Evolutionary conservation across 2,888 invertebrate genomes (phyloP).

Genomic region (Oegoconia quadripuncta): DNA sequence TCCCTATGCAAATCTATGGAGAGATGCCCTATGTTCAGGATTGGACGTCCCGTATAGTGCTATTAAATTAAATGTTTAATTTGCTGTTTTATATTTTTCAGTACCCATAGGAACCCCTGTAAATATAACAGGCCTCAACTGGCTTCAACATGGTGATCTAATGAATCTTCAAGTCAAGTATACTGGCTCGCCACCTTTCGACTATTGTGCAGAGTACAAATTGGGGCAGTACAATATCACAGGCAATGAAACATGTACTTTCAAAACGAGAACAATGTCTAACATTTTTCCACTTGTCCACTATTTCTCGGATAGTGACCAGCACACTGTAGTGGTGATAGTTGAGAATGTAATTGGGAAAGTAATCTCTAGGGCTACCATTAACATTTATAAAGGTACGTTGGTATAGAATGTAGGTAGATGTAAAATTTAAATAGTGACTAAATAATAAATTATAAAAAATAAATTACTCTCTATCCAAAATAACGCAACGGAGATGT

Average conservation of each 20-base stretch:
- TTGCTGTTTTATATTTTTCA: slow-evolving; percentile 48
- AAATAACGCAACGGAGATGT: no score
- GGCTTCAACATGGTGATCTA: slow-evolving; percentile 90
- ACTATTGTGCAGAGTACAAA: slow-evolving; percentile 83
- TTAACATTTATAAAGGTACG: slow-evolving; percentile 92
- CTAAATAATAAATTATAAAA: no score
- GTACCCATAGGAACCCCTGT: slow-evolving; percentile 84
- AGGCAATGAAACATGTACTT: slow-evolving; percentile 86
- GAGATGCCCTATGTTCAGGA: no score
- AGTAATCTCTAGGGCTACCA: slow-evolving; percentile 83
- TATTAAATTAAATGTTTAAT: no score
- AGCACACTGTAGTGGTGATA: slow-evolving; percentile 88
- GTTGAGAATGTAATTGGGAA: slow-evolving; percentile 88
- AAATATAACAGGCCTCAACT: slow-evolving; percentile 86
- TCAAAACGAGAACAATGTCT: slow-evolving; percentile 44
- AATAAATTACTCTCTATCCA: no score
- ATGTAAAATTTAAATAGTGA: no score
- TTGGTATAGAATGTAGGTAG: no score
- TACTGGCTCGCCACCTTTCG: slow-evolving; percentile 85
- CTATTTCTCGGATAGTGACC: slow-evolving; percentile 84
- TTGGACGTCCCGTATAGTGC: no score
- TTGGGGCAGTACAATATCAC: slow-evolving; percentile 84
- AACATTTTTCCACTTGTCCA: slow-evolving; percentile 83
- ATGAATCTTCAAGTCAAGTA: slow-evolving; percentile 85
- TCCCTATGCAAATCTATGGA: no score